Base-by-base conservation (phyloP, 2,888 invertebrate species). In the Cephus nigrinus region DNA sequence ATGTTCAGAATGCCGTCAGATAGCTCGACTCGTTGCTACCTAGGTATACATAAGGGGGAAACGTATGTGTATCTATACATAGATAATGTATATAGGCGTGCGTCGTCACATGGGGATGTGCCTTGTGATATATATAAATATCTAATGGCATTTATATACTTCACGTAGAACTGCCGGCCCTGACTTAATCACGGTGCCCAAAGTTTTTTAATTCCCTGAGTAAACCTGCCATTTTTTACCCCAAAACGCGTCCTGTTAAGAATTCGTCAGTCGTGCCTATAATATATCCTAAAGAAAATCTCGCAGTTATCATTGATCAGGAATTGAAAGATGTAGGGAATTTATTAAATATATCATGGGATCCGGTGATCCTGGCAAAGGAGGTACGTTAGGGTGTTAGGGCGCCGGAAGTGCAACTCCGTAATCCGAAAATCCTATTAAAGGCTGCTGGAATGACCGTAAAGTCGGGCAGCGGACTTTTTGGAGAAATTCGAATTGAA, bases 1-100 rank as follows among this genome's bases (percentile, higher is more conserved):
- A 76, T 79, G 74, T 31, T 36, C 74, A 69, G 69, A 76, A 69
- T 78, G 74, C 71, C 68, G 68, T 40, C 69, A 71, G 71, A 71
- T 71, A 71, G 11, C 71, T 71, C 71, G 71, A 5, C 71, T 71
- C 71, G 31, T 71, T 71, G 71, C 31, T 31, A 30, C 71, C 31
- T 30, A 71, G 71, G 31, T 71, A 71, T 55, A 55, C 23, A 55
- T 55, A 55, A 23, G 40, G 40, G 15, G 23, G 23, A 40, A 9
- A 55, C 23, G 40, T 55, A 2, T 55, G 23, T 23, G 40, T 23
- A 23, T 9, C 5, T 40, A 23, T 55, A 55, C 23, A 23, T 55
- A 23, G 40, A 23, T 9, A 55, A 55, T 55, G 40, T 40, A 55
- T 55, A 55, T 55, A 55, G 23, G 1, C 40, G 5, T 55, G 23